Percentiles rank a stretch among this genome's conserved stretches.
Conservation (phyloP, 2,797 vertebrate species). For the Emys orbicularis region DNA sequence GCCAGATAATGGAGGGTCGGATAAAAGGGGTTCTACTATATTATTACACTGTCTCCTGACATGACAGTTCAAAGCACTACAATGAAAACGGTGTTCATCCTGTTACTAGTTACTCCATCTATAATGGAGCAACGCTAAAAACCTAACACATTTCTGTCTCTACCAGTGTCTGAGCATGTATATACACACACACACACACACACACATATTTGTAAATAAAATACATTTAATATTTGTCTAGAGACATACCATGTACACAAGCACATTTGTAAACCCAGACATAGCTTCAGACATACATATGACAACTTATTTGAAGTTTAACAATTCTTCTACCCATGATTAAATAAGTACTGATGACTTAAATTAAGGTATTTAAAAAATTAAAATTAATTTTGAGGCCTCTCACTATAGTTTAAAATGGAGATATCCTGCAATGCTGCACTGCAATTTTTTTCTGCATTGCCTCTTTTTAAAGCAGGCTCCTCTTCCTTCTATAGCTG, state of each 20-base stretch:
- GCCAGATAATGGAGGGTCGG: neutral
- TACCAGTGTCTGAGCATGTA: slow-evolving; percentile 22
- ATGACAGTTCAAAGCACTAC: neutral
- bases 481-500: slow-evolving; percentile 64
- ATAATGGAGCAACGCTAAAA: neutral
- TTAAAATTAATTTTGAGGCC: slow-evolving; percentile 44
- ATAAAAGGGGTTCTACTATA: neutral
- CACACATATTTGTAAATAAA: neutral
- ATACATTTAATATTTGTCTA: slow-evolving; percentile 30
- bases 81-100: neutral
- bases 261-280: slow-evolving; percentile 26
- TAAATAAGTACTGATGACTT: neutral
- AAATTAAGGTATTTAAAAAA: slow-evolving; percentile 40
- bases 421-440: slow-evolving; percentile 30
- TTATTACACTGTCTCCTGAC: slow-evolving; percentile 29
- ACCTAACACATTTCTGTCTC: neutral
- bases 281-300: neutral
- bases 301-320: neutral
- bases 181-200: neutral
- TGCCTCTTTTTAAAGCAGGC: slow-evolving; percentile 51
- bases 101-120: neutral
- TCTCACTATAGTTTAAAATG: slow-evolving; percentile 58
- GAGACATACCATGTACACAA: neutral
- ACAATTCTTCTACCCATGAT: neutral
- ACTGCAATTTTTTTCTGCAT: slow-evolving; percentile 60